Percentiles rank a stretch among this genome's conserved stretches.
Evolutionary conservation across 2,797 vertebrate genomes (phyloP).

Genomic region (Triplophysa yarkandensis): DNA sequence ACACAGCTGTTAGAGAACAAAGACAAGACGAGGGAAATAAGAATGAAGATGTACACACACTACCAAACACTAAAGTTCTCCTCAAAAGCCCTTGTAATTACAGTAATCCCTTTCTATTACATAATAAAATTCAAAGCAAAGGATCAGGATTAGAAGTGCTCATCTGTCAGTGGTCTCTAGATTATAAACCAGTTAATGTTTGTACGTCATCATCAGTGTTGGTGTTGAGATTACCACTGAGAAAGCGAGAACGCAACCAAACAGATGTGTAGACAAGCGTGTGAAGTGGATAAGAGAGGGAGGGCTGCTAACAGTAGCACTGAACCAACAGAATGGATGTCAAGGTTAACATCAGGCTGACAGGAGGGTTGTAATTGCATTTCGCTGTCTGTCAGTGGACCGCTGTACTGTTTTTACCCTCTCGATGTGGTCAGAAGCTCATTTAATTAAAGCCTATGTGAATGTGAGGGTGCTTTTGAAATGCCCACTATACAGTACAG

Average conservation of each 20-base stretch:
- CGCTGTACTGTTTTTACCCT: slow-evolving; percentile 10
- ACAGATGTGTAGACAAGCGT: not conserved
- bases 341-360: slow-evolving; percentile 27
- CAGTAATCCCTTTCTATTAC: slow-evolving; percentile 69
- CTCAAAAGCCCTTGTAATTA: slow-evolving; percentile 66
- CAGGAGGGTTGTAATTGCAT: slow-evolving; percentile 41
- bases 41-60: slow-evolving; percentile 25
- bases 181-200: slow-evolving; percentile 4
- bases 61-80: slow-evolving; percentile 55
- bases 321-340: slow-evolving; percentile 15
- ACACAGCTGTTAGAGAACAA: slow-evolving; percentile 35
- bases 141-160: slow-evolving; percentile 58
- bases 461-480: slow-evolving; percentile 4
- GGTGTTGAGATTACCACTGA: slow-evolving; percentile 4
- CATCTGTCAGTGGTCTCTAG: slow-evolving; percentile 25
- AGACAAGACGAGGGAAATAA: slow-evolving; percentile 39
- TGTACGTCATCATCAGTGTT: not conserved
- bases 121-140: slow-evolving; percentile 56
- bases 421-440: slow-evolving; percentile 21
- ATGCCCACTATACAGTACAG: not conserved
- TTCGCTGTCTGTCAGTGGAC: slow-evolving; percentile 26
- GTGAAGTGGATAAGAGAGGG: not conserved
- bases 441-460: slow-evolving; percentile 29
- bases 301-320: slow-evolving; percentile 16
- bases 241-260: not conserved